Base-by-base conservation (phyloP, 2,797 vertebrate species). In the Crax fasciolata region DNA sequence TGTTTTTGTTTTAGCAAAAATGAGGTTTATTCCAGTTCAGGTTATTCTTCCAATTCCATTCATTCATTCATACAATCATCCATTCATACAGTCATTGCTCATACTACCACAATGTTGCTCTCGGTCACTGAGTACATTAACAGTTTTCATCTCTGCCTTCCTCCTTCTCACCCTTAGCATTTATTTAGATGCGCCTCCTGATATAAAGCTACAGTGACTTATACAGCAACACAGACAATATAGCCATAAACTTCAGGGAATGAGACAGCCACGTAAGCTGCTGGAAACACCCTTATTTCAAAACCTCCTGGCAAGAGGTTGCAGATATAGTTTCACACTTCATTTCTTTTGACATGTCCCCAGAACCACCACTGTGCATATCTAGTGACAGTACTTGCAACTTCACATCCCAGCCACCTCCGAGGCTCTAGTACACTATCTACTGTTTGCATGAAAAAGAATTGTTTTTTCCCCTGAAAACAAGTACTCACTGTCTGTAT, bases 291-390 rank as follows among this genome's bases (percentile, higher is more conserved):
- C 54, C 63, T 73, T n/a, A 61, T 27, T 93, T 75, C 74, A 25
- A 91, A 90, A 73, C 79, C 90, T 96, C 83, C 80, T 51, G 90
- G 87, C 82, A 72, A 91, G 92, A 84, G 78, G 87, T 28, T 97
- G 71, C 27, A 93, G 65, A 89, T 81, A 62, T 2, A 65, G 46
- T 95, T 97, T 95, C 87, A 95, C 92, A 91, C 89, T 91, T 93
- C 83, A 91, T 89, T 96, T 93, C 89, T 72, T 62, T 58, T 81
- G 87, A 94, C 87, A 92, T 35, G 85, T 92, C 79, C 89, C 89
- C 89, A 97, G 91, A 93, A 94, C 84, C 66, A 73, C 65, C 30
- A 46, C 77, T 77, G 87, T 10, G 82, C 3, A 0, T 46, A 90
- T 80, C 83, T 32, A 72, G 80, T 35, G 68, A 92, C 87, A 84